Evolutionary conservation across 2,888 invertebrate species (phyloP).

Genomic region (Apodemia duryi): DNA sequence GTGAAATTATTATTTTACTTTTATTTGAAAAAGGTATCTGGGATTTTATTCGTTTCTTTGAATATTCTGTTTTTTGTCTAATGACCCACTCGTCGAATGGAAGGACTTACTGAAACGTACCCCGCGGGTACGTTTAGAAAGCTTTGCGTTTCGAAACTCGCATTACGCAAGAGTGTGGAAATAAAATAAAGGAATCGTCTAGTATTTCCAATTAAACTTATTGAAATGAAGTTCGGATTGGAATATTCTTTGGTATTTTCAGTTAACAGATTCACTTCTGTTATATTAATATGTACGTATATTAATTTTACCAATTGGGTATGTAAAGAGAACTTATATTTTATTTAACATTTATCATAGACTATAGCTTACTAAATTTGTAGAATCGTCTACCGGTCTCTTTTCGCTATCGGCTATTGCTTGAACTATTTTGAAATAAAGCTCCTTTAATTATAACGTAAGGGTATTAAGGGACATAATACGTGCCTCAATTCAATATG

Average conservation of each 20-base stretch:
- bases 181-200: constrained; percentile 18
- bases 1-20: constrained; percentile 15
- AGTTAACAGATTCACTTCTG: not conserved
- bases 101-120: constrained; percentile 50
- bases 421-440: not conserved
- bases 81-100: constrained; percentile 46
- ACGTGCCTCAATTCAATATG: not conserved
- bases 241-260: not conserved
- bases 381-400: no score
- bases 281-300: not conserved
- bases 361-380: no score
- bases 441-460: not conserved
- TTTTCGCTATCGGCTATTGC: not conserved
- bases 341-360: no score
- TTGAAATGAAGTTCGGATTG: not conserved
- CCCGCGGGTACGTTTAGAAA: constrained; percentile 42
- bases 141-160: constrained; percentile 48
- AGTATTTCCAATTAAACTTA: constrained; percentile 17
- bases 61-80: constrained; percentile 62
- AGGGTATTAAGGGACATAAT: not conserved
- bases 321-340: no score
- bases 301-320: not conserved
- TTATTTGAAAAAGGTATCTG: constrained; percentile 2
- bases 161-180: constrained; percentile 47
- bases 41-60: constrained; percentile 43